Conservation (phyloP, 2,113 vertebrate species). For the Stigmatopora nigra region DNA sequence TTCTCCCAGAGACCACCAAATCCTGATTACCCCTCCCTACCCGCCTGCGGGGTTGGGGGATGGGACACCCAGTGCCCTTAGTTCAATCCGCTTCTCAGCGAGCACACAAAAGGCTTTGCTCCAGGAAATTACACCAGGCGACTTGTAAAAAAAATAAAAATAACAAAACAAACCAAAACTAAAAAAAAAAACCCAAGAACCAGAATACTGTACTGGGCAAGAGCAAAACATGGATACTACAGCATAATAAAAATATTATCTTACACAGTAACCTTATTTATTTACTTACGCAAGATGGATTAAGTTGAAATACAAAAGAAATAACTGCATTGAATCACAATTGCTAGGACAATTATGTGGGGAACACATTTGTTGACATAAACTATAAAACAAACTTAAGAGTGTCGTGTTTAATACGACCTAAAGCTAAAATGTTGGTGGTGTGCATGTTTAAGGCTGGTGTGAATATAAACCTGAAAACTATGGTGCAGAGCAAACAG, state of each 20-base stretch:
- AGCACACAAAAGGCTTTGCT: slow-evolving; percentile 61
- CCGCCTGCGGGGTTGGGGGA: slow-evolving; percentile 35
- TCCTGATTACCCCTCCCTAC: slow-evolving; percentile 55
- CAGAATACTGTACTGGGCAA: neutral
- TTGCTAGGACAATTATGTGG: neutral
- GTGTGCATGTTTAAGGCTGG: no score
- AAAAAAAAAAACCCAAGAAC: neutral
- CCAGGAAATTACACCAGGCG: slow-evolving; percentile 47
- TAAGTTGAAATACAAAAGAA: neutral
- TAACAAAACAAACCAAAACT: neutral
- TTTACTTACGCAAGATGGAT: neutral
- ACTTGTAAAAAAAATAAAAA: slow-evolving; percentile 24
- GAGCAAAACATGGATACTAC: neutral
- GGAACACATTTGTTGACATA: neutral
- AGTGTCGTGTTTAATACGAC: no score
- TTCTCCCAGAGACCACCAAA: slow-evolving; percentile 51
- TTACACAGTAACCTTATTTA: neutral
- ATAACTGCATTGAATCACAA: neutral
- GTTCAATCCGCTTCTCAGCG: slow-evolving; percentile 63
- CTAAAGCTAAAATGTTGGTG: no score
- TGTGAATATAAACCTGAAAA: no score
- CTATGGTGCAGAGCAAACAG: no score
- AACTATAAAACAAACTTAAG: neutral
- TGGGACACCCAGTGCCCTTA: slow-evolving; percentile 38
- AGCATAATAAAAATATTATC: neutral